Evolutionary conservation across 2,113 vertebrate species (phyloP), one percentile per base, ranked within the genome.

Genomic region (Prunella himalayana): DNA sequence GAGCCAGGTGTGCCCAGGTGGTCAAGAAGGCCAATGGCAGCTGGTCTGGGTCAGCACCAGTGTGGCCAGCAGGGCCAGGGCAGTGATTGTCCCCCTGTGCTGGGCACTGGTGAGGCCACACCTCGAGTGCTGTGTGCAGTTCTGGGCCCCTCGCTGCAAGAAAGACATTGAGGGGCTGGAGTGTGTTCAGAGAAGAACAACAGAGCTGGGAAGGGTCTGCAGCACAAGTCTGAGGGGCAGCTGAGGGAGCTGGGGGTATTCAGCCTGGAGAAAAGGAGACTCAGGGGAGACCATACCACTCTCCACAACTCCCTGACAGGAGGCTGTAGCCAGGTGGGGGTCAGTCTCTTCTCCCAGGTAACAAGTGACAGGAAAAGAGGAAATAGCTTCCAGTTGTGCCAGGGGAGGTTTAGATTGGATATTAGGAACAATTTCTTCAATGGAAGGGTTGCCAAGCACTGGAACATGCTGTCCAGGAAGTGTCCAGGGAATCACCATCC

Each of bases 261-360:
- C 4, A 53, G 10, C 11, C 10, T 71, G 80, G 42, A 57, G 64
- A 14, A 33, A 35, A 63, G 15, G 25, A 59, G 17, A 9, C 13
- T 66, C 28, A 5, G 19, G 27, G 1, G 11, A 0, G 3, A n/a
- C 9, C 5, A 25, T 6, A 8, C 7, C 0, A 0, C 23, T 57
- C 25, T 22, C 23, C 9, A 9, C 33, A 51, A 1, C 33, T 71
- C 1, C 65, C 37, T 65, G 37, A 41, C 1, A 45, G 28, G n/a
- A 51, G 7, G 33, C 10, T 57, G 33, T 0, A 44, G 3, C 2
- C 22, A 50, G 49, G 35, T 44, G 14, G 19, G 5, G 5, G 2
- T 37, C 0, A 0, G 24, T 3, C 44, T n/a, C 23, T 51, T 77
- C 44, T 39, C 16, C 11, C 37, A 59, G 4, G 20, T 5, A 39